phyloP scores from a whole-genome alignment of 2,797 vertebrate species.

The Xiphorhynchus erythropygius region DNA sequence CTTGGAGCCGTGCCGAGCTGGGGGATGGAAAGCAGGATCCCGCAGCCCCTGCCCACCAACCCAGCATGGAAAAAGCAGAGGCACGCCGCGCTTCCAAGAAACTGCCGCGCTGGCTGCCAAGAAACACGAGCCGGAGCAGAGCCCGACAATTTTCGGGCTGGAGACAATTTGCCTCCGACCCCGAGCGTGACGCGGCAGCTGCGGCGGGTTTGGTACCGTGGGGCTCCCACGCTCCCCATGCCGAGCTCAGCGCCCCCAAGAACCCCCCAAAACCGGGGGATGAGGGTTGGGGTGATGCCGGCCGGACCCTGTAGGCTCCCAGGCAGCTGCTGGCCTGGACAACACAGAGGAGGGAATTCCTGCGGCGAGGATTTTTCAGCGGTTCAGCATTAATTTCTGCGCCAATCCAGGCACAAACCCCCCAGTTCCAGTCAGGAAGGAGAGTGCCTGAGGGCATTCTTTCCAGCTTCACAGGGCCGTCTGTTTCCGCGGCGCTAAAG shows the following conservation, averaged over 20 bases:
- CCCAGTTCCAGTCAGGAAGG: neutral
- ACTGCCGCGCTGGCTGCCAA: neutral
- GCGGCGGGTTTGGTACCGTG: neutral
- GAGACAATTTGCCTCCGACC: neutral
- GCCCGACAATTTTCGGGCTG: neutral
- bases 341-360: neutral
- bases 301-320: neutral
- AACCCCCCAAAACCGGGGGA: rapidly evolving
- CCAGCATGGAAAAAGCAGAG: constrained; percentile 24
- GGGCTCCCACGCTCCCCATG: neutral
- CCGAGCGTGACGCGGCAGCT: neutral
- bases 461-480: neutral
- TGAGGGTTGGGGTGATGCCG: neutral
- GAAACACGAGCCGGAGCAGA: constrained; percentile 42
- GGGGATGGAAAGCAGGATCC: constrained; percentile 37
- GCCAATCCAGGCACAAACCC: neutral
- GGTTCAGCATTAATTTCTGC: neutral
- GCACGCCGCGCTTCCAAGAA: constrained; percentile 21
- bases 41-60: neutral
- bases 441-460: neutral
- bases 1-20: neutral
- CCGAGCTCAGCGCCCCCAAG: neutral
- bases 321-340: neutral
- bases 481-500: neutral
- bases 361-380: neutral